These are phyloP conservation scores for Camponotus pennsylvanicus DNA, from an alignment of 1,140 invertebrate species.

Conservation along the genomic window DNA sequence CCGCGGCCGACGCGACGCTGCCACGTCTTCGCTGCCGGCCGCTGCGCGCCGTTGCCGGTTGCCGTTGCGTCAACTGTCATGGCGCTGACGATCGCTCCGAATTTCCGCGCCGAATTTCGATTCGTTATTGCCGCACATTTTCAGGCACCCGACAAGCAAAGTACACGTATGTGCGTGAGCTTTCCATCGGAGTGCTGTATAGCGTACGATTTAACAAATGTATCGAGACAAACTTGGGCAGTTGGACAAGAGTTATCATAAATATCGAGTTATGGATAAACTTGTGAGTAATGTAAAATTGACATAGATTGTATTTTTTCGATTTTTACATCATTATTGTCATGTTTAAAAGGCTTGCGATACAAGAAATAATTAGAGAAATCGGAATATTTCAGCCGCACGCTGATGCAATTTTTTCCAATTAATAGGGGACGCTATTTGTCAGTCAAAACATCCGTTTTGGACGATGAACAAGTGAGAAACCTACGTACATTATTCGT, in stretches of 20 bases:
- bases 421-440: background rate
- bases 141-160: background rate
- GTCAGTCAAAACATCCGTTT: background rate
- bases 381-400: background rate
- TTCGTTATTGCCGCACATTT: background rate
- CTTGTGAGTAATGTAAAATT: background rate
- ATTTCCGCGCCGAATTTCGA: constrained; percentile 9
- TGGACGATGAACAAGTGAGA: no score
- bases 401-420: background rate
- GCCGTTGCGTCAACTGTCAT: constrained; percentile 36
- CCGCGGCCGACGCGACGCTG: constrained; percentile 62
- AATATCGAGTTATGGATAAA: no score
- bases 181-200: background rate
- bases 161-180: no score
- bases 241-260: no score
- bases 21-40: constrained; percentile 44
- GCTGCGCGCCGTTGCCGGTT: constrained; percentile 65
- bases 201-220: background rate
- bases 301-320: background rate
- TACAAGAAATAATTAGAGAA: background rate
- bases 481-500: no score
- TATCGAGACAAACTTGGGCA: background rate
- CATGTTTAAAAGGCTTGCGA: background rate
- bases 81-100: background rate
- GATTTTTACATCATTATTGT: no score